phyloP scores from a whole-genome alignment of 2,888 invertebrate species.

The Cyclophora albipunctata region DNA sequence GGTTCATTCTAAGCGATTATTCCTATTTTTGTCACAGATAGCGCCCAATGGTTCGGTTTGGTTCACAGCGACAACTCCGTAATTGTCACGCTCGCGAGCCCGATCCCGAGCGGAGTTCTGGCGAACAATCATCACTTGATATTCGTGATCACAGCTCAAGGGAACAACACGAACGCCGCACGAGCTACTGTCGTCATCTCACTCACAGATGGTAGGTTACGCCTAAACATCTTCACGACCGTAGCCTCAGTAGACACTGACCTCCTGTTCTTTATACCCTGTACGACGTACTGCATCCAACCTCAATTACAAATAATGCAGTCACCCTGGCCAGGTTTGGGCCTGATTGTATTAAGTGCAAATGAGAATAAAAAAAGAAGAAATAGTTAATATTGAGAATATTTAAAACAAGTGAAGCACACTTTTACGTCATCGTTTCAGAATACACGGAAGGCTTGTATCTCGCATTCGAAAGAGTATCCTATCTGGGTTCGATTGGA shows the following conservation, averaged over 20 bases:
- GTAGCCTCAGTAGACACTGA: no score
- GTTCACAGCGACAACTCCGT: slow-evolving; percentile 12
- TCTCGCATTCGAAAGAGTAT: slow-evolving; percentile 25
- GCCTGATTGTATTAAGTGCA: no score
- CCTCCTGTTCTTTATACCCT: no score
- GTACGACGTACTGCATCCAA: no score
- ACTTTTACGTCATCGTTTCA: slow-evolving; percentile 1
- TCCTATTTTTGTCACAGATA: slow-evolving; percentile 19
- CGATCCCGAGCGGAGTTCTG: slow-evolving; percentile 26
- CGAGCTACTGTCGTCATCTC: slow-evolving; percentile 24
- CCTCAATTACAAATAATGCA: no score
- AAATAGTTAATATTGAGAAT: no score
- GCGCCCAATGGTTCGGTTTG: slow-evolving; percentile 26
- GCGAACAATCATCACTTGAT: slow-evolving; percentile 23
- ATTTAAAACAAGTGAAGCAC: no score
- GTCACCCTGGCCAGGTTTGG: no score
- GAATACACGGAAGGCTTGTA: slow-evolving; percentile 6
- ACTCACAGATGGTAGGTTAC: slow-evolving; percentile 15
- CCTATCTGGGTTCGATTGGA: slow-evolving; percentile 25
- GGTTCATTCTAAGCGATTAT: no score
- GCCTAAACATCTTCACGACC: no score
- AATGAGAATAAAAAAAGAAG: no score
- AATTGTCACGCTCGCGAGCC: slow-evolving; percentile 10
- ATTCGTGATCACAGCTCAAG: slow-evolving; percentile 22
- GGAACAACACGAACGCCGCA: slow-evolving; percentile 16